Evolutionary conservation across 2,888 invertebrate species (phyloP), one percentile per base, ranked within the genome.

Genomic region (Drosophila infuscata): DNA sequence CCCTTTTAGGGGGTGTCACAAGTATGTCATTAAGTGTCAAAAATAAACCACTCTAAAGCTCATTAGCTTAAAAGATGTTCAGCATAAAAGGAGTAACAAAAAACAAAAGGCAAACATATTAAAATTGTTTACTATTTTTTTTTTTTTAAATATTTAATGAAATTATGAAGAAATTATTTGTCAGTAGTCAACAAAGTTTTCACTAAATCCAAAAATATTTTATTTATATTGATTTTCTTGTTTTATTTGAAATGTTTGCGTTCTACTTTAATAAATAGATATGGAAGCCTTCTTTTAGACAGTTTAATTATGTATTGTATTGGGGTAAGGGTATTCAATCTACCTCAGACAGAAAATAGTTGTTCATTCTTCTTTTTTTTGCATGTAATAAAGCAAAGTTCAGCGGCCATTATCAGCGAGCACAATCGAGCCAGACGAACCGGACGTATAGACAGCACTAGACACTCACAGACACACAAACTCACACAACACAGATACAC

Each of bases 371-470:
- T 41, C 20, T 49, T 66, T 78, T 78, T 74, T 80, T 79, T 82
- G 74, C 70, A 79, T 75, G 86, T 79, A 78, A 82, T 79, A 83
- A 80, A 80, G 76, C 74, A 79, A 84, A 82, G 85, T 84, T 81
- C 81, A 81, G 83, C 74, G 83, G 71, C 86, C 79, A 86, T 83
- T 83, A 85, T 86, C 85, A 85, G 81, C 68, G 63, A 82, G 79
- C 79, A 81, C 74, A 78, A 84, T 75, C 67, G 67, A 81, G 81
- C 60, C 73, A 79, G 79, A 75, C 82, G 38, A 49, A 65, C 68
- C 76, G 67, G 75, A 82, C 72, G 66, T 64, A 72, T 66, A 70
- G 82, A 79, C 76, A 75, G 73, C 54, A 53, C 64, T 57, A 79
- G 68, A 77, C 58, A 66, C 41, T 67, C 43, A 67, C 46, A 51